A percentile compares a stretch with the other conserved stretches of the same genome.
phyloP scores from a whole-genome alignment of 92 coral and sea anemone species.

The Zoanthus solanderi region DNA sequence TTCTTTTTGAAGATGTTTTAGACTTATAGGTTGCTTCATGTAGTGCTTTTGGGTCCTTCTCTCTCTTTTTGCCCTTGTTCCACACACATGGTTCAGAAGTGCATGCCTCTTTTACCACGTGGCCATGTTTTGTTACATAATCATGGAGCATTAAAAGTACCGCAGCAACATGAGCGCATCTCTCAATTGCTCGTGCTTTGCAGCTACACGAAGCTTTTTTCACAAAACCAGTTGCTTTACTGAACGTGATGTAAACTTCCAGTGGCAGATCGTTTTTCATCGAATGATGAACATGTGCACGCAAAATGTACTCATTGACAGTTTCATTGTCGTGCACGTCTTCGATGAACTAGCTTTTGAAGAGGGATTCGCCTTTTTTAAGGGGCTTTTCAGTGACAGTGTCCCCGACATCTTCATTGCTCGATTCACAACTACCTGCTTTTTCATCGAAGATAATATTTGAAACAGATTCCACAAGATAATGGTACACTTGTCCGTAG shows the following conservation, averaged over 20 bases:
- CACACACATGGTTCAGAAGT: conserved; percentile 17
- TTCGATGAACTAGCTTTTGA: conserved; percentile 5
- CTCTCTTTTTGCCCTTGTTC: conserved; percentile 39
- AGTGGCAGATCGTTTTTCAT: conserved; percentile 43
- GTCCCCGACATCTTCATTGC: background rate
- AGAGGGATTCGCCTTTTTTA: background rate
- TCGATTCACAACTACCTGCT: background rate
- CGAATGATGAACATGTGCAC: conserved; percentile 40
- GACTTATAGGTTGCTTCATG: conserved; percentile 14
- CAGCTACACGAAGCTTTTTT: background rate
- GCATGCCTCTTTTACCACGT: background rate
- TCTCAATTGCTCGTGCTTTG: conserved; percentile 15
- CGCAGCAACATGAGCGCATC: conserved; percentile 41
- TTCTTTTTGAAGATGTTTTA: background rate
- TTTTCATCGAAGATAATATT: background rate
- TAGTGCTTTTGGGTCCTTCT: conserved; percentile 30
- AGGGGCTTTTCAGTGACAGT: conserved; percentile 30
- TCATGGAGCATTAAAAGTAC: conserved; percentile 14
- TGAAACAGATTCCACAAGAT: conserved; percentile 13
- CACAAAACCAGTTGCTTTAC: background rate
- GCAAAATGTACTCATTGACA: background rate
- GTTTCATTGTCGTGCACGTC: conserved; percentile 21
- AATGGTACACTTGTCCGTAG: conserved; percentile 29
- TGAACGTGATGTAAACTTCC: background rate
- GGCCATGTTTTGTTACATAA: background rate